These are phyloP conservation scores for Drosophila cognata DNA, from an alignment of 2,888 invertebrate species.

Conservation along the genomic window DNA sequence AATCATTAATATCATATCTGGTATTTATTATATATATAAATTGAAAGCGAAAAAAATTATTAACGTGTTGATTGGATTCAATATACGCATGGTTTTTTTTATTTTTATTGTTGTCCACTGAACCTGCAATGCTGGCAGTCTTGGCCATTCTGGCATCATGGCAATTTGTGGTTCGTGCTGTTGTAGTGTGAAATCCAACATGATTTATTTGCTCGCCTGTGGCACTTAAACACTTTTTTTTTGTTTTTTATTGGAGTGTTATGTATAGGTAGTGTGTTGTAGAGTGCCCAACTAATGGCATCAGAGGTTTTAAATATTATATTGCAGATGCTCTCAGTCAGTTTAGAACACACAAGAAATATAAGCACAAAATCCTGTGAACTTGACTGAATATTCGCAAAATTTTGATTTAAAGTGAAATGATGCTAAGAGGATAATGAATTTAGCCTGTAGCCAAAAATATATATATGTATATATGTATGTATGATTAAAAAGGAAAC, in stretches of 20 bases:
- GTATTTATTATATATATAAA: background rate
- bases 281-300: constrained; percentile 1
- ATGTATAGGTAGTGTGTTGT: constrained; percentile 6
- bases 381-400: too few relatives aligned
- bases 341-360: background rate
- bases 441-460: too few relatives aligned
- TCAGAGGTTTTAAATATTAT: constrained; percentile 12
- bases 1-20: constrained; percentile 46
- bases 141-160: constrained; percentile 17
- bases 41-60: background rate
- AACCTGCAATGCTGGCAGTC: constrained; percentile 11
- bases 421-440: background rate
- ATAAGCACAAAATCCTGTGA: background rate
- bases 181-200: constrained; percentile 14
- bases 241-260: constrained; percentile 2
- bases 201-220: constrained; percentile 35
- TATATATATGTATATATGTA: background rate
- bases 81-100: background rate
- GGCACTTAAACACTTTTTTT: background rate
- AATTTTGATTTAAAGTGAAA: background rate
- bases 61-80: constrained; percentile 6
- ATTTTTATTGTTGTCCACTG: background rate
- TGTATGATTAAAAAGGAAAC: background rate
- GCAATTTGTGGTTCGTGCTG: constrained; percentile 32
- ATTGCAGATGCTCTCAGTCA: background rate